A percentile compares a stretch with the other conserved stretches of the same genome.
phyloP scores from a whole-genome alignment of 2,797 vertebrate genomes.

The Rhabdomys pumilio region DNA sequence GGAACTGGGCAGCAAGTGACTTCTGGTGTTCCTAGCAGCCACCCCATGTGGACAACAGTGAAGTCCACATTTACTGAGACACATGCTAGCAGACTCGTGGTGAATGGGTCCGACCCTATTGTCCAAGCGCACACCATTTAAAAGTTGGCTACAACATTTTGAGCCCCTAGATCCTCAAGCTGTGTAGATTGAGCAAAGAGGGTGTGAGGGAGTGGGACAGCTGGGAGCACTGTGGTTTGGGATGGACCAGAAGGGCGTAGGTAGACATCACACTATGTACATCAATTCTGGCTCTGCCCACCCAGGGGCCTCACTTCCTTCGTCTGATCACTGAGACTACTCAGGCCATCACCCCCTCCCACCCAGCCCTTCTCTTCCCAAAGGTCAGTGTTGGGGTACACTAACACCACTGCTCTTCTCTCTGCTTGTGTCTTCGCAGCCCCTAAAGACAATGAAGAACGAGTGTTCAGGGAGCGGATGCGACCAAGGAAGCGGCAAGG shows the following conservation, averaged over 20 bases:
- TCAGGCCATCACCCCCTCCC: background rate
- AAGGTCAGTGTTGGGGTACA: background rate
- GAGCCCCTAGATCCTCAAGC: too few relatives aligned
- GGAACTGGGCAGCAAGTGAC: background rate
- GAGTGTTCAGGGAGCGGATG: constrained; percentile 96
- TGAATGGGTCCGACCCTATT: background rate
- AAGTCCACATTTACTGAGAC: background rate
- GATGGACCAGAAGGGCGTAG: background rate
- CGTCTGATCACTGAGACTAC: background rate
- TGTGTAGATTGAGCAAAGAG: accelerated
- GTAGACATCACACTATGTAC: accelerated
- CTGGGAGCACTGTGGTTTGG: background rate
- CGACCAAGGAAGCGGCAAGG: constrained; percentile 96
- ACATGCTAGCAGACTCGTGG: background rate
- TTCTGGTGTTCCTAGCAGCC: background rate
- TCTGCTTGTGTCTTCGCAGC: constrained; percentile 84
- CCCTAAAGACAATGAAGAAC: constrained; percentile 96
- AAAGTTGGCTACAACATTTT: background rate
- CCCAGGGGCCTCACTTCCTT: accelerated
- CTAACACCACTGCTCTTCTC: constrained; percentile 25
- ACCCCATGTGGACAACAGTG: background rate
- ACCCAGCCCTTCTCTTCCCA: accelerated
- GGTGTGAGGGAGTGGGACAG: background rate
- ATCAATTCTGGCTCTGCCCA: background rate
- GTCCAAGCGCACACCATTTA: background rate